Evolutionary conservation across 2,888 invertebrate species (phyloP).

Genomic region (Sesia apiformis): DNA sequence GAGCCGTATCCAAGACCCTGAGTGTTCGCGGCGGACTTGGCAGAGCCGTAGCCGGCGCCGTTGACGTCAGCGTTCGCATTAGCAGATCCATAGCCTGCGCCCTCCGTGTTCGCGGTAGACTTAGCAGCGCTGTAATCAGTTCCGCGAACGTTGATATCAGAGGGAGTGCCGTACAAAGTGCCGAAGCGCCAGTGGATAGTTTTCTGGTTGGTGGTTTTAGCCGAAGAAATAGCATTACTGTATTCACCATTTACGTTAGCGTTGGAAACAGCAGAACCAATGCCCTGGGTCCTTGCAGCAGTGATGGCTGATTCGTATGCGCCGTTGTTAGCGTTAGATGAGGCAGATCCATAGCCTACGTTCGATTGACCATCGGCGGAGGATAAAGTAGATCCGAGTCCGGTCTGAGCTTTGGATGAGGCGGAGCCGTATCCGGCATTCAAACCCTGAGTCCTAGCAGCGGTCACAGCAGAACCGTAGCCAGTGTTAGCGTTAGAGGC

Average conservation of each 20-base stretch:
- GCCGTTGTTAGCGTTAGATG: slow-evolving; percentile 25
- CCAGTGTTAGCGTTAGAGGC: slow-evolving; percentile 32
- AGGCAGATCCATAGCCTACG: slow-evolving; percentile 27
- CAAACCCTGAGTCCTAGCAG: slow-evolving; percentile 31
- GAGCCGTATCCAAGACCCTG: slow-evolving; percentile 6
- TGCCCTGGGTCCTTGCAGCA: slow-evolving; percentile 35
- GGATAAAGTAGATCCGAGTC: slow-evolving; percentile 19
- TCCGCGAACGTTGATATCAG: slow-evolving; percentile 8
- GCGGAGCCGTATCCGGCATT: slow-evolving; percentile 44
- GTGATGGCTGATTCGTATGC: slow-evolving; percentile 23
- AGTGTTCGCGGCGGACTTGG: slow-evolving; percentile 19
- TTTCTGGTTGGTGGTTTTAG: slow-evolving; percentile 27
- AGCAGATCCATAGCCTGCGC: slow-evolving; percentile 1
- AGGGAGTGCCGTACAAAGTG: slow-evolving; percentile 39
- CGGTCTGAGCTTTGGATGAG: slow-evolving; percentile 30
- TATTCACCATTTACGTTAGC: slow-evolving; percentile 33
- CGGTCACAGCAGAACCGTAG: slow-evolving; percentile 32
- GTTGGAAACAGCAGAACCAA: slow-evolving; percentile 35
- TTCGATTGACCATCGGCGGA: slow-evolving; percentile 26
- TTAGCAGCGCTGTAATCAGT: slow-evolving; percentile 15
- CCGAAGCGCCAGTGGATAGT: slow-evolving; percentile 56
- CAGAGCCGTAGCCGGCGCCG: slow-evolving; percentile 13
- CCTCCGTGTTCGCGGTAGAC: slow-evolving; percentile 15
- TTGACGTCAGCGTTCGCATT: slow-evolving; percentile 2
- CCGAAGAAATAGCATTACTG: slow-evolving; percentile 29